Conservation (phyloP, 2,888 invertebrate species). For the Archaeoteleia sp. region DNA sequence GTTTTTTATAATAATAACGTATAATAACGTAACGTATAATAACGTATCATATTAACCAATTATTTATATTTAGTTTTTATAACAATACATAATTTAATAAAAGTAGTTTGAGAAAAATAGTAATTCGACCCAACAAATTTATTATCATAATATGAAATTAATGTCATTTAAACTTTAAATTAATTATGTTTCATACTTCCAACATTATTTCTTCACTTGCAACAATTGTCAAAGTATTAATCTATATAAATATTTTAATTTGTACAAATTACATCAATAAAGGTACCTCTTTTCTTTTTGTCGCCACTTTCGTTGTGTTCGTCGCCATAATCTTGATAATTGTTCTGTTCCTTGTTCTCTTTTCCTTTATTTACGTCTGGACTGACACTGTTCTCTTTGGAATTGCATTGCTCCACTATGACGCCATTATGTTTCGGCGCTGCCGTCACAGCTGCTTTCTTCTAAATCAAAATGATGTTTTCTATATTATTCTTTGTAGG, state of each 20-base stretch:
- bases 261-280: neutral
- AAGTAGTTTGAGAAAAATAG: constrained; percentile 4
- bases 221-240: no score
- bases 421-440: constrained; percentile 75
- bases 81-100: no score
- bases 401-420: constrained; percentile 63
- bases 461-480: constrained; percentile 59
- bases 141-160: no score
- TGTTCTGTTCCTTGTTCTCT: constrained; percentile 71
- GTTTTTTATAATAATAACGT: neutral
- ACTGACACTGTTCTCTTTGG: constrained; percentile 61
- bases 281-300: constrained; percentile 75
- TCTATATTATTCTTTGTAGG: no score
- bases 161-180: no score
- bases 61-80: no score
- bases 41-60: no score
- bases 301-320: constrained; percentile 73
- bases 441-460: constrained; percentile 62
- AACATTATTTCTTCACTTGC: constrained; percentile 1
- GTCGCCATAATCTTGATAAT: constrained; percentile 73
- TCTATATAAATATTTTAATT: neutral
- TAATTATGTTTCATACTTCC: no score
- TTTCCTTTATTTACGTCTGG: constrained; percentile 67
- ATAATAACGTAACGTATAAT: no score
- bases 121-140: no score